These are phyloP conservation scores for Notodonta ziczac DNA, from an alignment of 2,888 invertebrate genomes.

Conservation along the genomic window DNA sequence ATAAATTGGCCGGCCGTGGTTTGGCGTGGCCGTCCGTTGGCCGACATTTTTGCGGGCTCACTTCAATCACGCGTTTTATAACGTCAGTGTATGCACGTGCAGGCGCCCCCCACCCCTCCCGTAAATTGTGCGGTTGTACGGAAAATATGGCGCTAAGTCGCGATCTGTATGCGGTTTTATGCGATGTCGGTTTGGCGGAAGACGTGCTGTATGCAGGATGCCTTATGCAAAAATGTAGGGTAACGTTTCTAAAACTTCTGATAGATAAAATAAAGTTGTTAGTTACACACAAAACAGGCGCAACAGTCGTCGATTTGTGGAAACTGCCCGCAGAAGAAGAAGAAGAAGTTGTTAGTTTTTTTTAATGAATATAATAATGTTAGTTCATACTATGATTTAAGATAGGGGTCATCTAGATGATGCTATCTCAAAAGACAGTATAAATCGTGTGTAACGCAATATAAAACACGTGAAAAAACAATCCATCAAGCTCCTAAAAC, in stretches of 20 bases:
- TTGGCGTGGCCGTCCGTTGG: constrained; percentile 69
- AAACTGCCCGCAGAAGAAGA: too few relatives aligned
- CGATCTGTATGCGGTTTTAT: constrained; percentile 1
- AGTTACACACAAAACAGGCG: too few relatives aligned
- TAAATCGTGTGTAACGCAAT: too few relatives aligned
- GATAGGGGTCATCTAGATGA: too few relatives aligned
- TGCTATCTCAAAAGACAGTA: too few relatives aligned
- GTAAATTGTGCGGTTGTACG: constrained; percentile 21
- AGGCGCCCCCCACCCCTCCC: constrained; percentile 13
- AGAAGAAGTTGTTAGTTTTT: too few relatives aligned
- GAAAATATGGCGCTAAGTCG: constrained; percentile 15
- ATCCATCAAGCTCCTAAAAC: neutral
- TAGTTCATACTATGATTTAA: too few relatives aligned
- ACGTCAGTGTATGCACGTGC: constrained; percentile 37
- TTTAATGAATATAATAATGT: too few relatives aligned
- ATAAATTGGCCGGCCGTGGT: constrained; percentile 70
- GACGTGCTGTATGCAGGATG: constrained; percentile 5
- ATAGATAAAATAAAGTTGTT: too few relatives aligned
- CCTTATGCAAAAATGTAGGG: constrained; percentile 8
- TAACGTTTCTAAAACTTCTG: too few relatives aligned
- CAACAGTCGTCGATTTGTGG: too few relatives aligned
- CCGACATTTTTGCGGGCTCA: constrained; percentile 72
- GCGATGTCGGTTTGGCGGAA: constrained; percentile 4
- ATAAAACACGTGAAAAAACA: neutral
- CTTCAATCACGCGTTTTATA: constrained; percentile 71